phyloP scores from a whole-genome alignment of 2,888 invertebrate species.

The Nymphalis polychloros region DNA sequence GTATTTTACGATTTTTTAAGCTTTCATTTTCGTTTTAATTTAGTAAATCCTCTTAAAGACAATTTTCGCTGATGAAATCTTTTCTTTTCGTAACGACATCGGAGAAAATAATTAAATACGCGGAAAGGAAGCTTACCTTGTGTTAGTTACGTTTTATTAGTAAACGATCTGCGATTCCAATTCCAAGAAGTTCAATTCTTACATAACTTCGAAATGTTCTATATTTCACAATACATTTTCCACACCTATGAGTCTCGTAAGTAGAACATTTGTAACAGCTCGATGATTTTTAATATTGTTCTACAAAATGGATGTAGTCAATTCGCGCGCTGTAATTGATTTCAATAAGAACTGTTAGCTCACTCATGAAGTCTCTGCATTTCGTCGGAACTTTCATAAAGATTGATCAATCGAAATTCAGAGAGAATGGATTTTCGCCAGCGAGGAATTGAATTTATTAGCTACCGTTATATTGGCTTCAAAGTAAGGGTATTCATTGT shows the following conservation, averaged over 20 bases:
- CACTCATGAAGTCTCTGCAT: slow-evolving; percentile 34
- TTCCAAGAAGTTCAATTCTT: too few relatives aligned
- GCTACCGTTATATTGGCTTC: slow-evolving; percentile 34
- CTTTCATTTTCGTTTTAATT: slow-evolving; percentile 40
- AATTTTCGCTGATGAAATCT: slow-evolving; percentile 61
- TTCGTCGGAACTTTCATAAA: slow-evolving; percentile 55
- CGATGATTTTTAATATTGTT: slow-evolving; percentile 26
- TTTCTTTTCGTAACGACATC: slow-evolving; percentile 51
- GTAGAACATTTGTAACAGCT: slow-evolving; percentile 12
- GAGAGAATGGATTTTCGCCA: slow-evolving; percentile 57
- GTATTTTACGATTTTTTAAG: background rate
- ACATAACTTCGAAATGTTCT: background rate
- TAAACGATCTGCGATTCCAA: background rate
- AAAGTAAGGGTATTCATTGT: slow-evolving; percentile 3
- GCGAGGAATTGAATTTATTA: slow-evolving; percentile 54
- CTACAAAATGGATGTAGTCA: slow-evolving; percentile 20
- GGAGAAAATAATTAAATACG: slow-evolving; percentile 58
- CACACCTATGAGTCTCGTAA: slow-evolving; percentile 9
- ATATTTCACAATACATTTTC: background rate
- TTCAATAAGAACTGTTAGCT: slow-evolving; percentile 47
- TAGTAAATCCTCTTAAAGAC: slow-evolving; percentile 70
- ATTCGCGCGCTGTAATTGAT: slow-evolving; percentile 52
- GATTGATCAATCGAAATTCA: slow-evolving; percentile 51
- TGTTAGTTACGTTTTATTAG: background rate
- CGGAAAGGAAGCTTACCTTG: slow-evolving; percentile 43